These are phyloP conservation scores for Meloidogyne exigua DNA, from an alignment of 1,140 invertebrate species.

Conservation along the genomic window DNA sequence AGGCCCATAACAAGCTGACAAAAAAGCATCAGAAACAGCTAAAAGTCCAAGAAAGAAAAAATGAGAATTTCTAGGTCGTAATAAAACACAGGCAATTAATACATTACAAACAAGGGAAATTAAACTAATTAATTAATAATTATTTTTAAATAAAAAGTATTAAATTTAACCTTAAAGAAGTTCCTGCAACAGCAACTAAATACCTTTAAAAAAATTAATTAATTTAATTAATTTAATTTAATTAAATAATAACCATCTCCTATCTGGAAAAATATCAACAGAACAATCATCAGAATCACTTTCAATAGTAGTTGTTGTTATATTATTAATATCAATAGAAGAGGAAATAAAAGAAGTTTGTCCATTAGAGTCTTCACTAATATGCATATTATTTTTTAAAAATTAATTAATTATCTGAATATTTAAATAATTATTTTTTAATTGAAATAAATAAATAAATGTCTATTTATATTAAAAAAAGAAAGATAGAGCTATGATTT, in stretches of 20 bases:
- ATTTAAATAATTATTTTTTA: too few relatives aligned
- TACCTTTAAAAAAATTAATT: slow-evolving; percentile 38
- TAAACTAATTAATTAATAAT: slow-evolving; percentile 9
- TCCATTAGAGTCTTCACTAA: background rate
- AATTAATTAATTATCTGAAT: too few relatives aligned
- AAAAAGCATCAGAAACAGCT: slow-evolving; percentile 45
- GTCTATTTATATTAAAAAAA: background rate
- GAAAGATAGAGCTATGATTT: background rate
- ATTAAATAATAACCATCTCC: slow-evolving; percentile 19
- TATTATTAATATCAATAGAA: background rate
- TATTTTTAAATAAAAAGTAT: background rate
- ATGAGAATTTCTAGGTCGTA: slow-evolving; percentile 44
- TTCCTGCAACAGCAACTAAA: slow-evolving; percentile 43
- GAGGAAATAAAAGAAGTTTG: background rate
- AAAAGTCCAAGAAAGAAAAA: slow-evolving; percentile 53
- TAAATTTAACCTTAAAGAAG: slow-evolving; percentile 21
- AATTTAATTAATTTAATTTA: background rate
- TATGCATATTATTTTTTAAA: background rate
- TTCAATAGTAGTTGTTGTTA: background rate
- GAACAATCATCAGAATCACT: slow-evolving; percentile 2
- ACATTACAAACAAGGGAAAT: slow-evolving; percentile 49
- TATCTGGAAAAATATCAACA: slow-evolving; percentile 18
- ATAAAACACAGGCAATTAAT: slow-evolving; percentile 43
- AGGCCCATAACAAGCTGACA: slow-evolving; percentile 50
- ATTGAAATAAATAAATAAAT: too few relatives aligned